Conservation (phyloP, 2,113 vertebrate genomes). For the Alligator sinensis region DNA sequence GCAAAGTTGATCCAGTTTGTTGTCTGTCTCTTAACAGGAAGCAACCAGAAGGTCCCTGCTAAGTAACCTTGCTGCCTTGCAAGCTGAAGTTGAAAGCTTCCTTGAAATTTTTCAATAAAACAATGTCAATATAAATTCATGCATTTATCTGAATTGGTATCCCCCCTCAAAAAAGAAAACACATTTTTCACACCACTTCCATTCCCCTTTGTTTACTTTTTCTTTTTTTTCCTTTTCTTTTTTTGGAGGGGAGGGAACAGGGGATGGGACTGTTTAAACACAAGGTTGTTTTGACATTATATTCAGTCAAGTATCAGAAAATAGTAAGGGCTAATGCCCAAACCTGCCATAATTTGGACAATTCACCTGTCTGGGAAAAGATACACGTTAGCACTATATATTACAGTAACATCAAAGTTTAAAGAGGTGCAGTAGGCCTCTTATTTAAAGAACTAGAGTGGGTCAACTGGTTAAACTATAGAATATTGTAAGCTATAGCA, state of each 20-base stretch:
- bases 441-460: neutral
- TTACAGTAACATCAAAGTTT: neutral
- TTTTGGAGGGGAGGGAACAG: neutral
- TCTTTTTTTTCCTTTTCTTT: too few species aligned
- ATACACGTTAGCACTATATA: neutral
- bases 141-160: neutral
- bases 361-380: neutral
- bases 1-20: neutral
- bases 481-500: too few species aligned
- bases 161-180: neutral
- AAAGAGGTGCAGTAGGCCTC: neutral
- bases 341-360: neutral
- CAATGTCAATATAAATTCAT: neutral
- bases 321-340: neutral
- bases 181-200: neutral
- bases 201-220: neutral
- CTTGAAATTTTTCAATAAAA: neutral
- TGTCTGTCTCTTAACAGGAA: neutral
- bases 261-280: neutral
- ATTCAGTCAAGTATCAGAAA: slow-evolving; percentile 17
- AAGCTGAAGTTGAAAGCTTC: slow-evolving; percentile 10
- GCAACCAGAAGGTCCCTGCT: neutral
- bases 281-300: slow-evolving; percentile 11
- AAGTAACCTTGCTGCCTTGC: neutral
- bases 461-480: neutral